Evolutionary conservation across 2,888 invertebrate species (phyloP), one percentile per base, ranked within the genome.

Genomic region (Catocala fraxini): DNA sequence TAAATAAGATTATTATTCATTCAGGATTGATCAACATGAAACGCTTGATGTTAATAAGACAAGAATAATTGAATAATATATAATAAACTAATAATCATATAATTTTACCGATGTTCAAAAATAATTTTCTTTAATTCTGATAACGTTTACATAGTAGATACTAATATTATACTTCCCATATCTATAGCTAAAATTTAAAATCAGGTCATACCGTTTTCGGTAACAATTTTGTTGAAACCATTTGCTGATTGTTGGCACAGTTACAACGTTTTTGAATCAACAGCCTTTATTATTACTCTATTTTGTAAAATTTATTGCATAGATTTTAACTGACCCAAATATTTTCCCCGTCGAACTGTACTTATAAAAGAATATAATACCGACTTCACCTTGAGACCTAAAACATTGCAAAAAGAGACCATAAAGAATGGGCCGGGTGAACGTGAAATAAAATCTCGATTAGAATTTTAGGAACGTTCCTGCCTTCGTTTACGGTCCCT

Each of bases 401-500:
- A 86, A 84, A 80, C 81, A 85, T 85, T 84, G 86, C 87, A 91
- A 91, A 91, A 90, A 81, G 83, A 84, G 80, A 78, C 81, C 84
- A 82, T 86, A 88, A 89, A 89, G 85, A 88, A 85, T 79, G 80
- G 81, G 77, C 80, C 81, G 82, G 83, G 81, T 84, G 86, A 90
- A 89, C 84, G 83, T 84, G 81, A 87, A 89, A 89, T 88, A 89
- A 88, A 89, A 89, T 86, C 86, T 81, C 87, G 90, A 92, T 92
- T 91, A 91, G 89, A 90, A 90, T 87, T 89, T 89, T 89, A 86
- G 88, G 84, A 86, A 80, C 88, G 86, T 85, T 89, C 83, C 71
- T 82, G 77, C 89, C 83, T 89, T 80, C 82, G 77, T 83, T 84
- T 90, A 89, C 81, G 88, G 89, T 89, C 83, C 86, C 80, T 90